phyloP scores from a whole-genome alignment of 2,113 vertebrate genomes.

The Leucoraja erinaceus region DNA sequence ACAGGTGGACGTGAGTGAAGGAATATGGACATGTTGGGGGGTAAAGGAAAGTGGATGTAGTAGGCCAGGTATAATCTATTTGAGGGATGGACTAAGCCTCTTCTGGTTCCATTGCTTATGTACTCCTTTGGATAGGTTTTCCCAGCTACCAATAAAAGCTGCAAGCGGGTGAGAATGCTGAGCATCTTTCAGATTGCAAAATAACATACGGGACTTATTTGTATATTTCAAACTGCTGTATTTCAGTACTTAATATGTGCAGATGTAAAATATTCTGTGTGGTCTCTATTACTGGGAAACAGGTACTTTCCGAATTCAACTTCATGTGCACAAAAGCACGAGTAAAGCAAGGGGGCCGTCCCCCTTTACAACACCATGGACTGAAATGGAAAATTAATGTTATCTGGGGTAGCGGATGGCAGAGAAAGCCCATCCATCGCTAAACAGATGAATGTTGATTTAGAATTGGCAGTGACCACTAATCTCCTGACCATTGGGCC shows the following conservation, averaged over 20 bases:
- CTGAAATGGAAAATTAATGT: background rate
- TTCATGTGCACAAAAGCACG: background rate
- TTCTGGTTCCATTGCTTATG: too few species aligned
- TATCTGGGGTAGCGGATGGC: background rate
- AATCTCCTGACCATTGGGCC: background rate
- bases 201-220: background rate
- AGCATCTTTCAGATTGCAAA: background rate
- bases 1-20: too few species aligned
- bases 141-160: background rate
- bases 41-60: too few species aligned
- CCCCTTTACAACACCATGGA: background rate
- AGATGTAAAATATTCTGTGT: background rate
- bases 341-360: conserved; percentile 1
- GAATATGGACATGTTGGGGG: too few species aligned
- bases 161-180: background rate
- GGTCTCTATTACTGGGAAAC: background rate
- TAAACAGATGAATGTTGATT: background rate
- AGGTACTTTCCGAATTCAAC: background rate
- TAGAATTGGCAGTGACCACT: background rate
- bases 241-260: background rate
- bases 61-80: too few species aligned
- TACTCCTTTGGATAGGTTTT: too few species aligned
- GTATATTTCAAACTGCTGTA: background rate
- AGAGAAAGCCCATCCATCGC: background rate
- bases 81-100: too few species aligned